Evolutionary conservation across 2,797 vertebrate species (phyloP), one percentile per base, ranked within the genome.

Genomic region (Antennarius maculatus): DNA sequence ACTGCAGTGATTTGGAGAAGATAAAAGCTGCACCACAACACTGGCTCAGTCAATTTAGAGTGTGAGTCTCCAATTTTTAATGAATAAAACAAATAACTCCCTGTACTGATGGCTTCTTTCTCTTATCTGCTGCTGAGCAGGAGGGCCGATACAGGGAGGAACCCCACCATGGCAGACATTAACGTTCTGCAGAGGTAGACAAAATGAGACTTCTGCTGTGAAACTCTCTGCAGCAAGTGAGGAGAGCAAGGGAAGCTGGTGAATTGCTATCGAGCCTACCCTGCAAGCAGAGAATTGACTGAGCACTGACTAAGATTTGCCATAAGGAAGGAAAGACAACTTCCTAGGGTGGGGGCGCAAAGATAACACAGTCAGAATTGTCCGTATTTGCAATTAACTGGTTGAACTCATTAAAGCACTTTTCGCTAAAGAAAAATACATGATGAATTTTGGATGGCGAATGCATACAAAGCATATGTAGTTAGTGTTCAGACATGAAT

Each of bases 121-220:
- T 79, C 86, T 89, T 91, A 92, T 93, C 91, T 91, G 80, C 82
- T 61, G 76, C 86, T 62, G 67, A 85, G 88, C 89, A 92, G 91
- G 85, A 83, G 79, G 79, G 76, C 70, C 15, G 16, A 42, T 70
- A 80, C 54, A 61, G 73, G 55, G 65, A 77, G 69, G 77, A 79
- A 57, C 76, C 71, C 81, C 75, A 58, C 69, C 71, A 71, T 18
- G 66, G 75, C 54, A 27, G 46, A 69, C 74, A 78, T 79, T 74
- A 70, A 11, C 1, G 28, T 69, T 78, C 64, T 73, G 76, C 74
- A 71, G 70, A 52, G 72, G 53, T 54, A 16, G 54, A 76, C 71
- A 65, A 79, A 87, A 84, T 80, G 34, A 82, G 71, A 69, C 66
- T 58, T 62, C 74, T 60, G 71, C 68, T 68, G 65, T 31, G 54